phyloP scores from a whole-genome alignment of 2,888 invertebrate species.

The Allacma fusca region DNA sequence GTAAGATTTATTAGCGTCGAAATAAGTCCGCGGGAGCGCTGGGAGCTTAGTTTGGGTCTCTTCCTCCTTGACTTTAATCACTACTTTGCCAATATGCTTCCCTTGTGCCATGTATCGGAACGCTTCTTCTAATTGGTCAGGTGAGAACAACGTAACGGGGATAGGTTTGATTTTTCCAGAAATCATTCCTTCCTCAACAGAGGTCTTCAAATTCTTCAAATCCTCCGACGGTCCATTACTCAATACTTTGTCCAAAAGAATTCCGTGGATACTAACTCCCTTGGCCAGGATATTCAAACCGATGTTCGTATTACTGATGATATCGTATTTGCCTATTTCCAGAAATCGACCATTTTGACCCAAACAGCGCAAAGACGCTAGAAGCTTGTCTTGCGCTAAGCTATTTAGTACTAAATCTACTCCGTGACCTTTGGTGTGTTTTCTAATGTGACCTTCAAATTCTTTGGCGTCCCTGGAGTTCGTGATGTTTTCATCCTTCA shows the following conservation, averaged over 20 bases:
- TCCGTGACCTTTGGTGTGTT: conserved; percentile 67
- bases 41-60: conserved; percentile 64
- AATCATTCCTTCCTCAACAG: conserved; percentile 73
- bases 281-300: conserved; percentile 75
- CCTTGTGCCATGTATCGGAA: conserved; percentile 77
- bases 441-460: conserved; percentile 68
- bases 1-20: conserved; percentile 68
- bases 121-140: conserved; percentile 75
- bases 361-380: conserved; percentile 69
- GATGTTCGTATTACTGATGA: conserved; percentile 73
- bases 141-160: conserved; percentile 71
- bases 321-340: conserved; percentile 87
- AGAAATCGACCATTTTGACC: conserved; percentile 75
- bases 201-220: conserved; percentile 67
- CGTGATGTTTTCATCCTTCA: conserved; percentile 75
- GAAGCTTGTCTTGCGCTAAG: conserved; percentile 69
- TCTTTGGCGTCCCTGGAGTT: conserved; percentile 69
- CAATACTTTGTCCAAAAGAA: conserved; percentile 62
- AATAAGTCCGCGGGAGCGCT: conserved; percentile 66
- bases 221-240: conserved; percentile 65
- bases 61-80: conserved; percentile 66
- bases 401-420: conserved; percentile 71
- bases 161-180: conserved; percentile 76
- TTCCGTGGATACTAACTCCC: conserved; percentile 79
- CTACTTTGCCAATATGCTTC: conserved; percentile 83